These are phyloP conservation scores for Perodicticus potto DNA, from an alignment of 2,797 vertebrate species.

Conservation along the genomic window DNA sequence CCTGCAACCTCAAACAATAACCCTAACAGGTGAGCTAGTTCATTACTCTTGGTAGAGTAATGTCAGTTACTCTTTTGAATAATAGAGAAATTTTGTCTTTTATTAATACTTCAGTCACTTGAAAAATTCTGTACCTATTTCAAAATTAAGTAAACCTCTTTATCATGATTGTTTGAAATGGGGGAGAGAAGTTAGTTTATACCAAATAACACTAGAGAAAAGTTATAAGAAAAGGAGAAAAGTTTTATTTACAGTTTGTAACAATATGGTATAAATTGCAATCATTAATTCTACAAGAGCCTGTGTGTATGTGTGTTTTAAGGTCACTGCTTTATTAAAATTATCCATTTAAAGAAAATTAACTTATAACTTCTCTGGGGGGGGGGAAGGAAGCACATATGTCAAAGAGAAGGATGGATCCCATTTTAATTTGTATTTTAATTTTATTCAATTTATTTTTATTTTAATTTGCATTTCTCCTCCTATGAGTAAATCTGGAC, in stretches of 20 bases:
- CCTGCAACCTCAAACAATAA: not conserved
- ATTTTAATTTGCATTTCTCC: slow-evolving; percentile 6
- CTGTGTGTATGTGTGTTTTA: not conserved
- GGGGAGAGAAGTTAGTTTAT: not conserved
- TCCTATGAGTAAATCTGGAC: not conserved
- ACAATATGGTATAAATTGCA: slow-evolving; percentile 14
- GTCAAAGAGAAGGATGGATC: slow-evolving; percentile 1
- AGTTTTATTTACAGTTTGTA: slow-evolving; percentile 11
- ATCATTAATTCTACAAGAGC: not conserved
- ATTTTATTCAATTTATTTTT: slow-evolving; percentile 45
- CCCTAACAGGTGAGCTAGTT: not conserved
- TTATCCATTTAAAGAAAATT: slow-evolving; percentile 55
- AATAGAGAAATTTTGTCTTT: not conserved
- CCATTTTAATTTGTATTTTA: slow-evolving; percentile 30
- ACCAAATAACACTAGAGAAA: not conserved
- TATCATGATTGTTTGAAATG: not conserved
- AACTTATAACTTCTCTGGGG: not conserved
- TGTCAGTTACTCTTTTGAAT: not conserved
- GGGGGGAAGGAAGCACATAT: not conserved
- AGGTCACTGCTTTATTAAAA: slow-evolving; percentile 42
- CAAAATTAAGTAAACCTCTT: slow-evolving; percentile 8
- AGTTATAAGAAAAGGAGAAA: not conserved
- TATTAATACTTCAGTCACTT: not conserved
- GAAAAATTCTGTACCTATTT: not conserved
- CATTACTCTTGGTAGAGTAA: too few species aligned